Conservation (phyloP, 2,113 vertebrate species). For the Pedetes capensis region DNA sequence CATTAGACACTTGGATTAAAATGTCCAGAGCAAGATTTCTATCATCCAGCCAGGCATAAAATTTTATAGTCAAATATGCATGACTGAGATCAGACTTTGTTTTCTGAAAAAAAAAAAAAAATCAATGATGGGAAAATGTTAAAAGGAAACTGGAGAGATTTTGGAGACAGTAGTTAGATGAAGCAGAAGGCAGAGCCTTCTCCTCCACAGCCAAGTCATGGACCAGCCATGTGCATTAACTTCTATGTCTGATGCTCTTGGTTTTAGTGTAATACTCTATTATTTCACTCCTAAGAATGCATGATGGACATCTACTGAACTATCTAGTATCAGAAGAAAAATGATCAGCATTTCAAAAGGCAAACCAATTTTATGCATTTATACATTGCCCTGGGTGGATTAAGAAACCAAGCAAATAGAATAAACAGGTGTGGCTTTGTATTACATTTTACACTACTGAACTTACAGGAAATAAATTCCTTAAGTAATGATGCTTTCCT, state of each 20-base stretch:
- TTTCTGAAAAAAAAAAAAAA: not conserved
- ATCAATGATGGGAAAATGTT: not conserved
- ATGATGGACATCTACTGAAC: not conserved
- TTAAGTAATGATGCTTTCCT: not conserved
- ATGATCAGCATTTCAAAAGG: not conserved
- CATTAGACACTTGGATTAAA: not conserved
- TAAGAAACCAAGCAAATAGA: not conserved
- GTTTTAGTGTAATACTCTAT: not conserved
- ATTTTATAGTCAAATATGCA: not conserved
- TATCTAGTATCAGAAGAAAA: not conserved
- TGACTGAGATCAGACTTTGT: not conserved
- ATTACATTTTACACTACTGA: not conserved
- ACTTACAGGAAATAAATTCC: not conserved
- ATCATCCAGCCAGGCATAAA: not conserved
- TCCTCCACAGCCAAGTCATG: not conserved
- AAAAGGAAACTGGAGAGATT: not conserved
- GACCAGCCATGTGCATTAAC: not conserved
- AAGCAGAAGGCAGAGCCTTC: not conserved
- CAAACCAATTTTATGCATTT: not conserved
- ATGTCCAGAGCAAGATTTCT: not conserved
- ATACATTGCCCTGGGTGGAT: not conserved
- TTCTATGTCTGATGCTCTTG: no score
- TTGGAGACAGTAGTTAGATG: not conserved
- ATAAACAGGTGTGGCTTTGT: constrained; percentile 34
- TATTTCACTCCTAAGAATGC: not conserved